Base-by-base conservation (phyloP, 2,113 vertebrate genomes). In the Rhagologus leucostigma region DNA sequence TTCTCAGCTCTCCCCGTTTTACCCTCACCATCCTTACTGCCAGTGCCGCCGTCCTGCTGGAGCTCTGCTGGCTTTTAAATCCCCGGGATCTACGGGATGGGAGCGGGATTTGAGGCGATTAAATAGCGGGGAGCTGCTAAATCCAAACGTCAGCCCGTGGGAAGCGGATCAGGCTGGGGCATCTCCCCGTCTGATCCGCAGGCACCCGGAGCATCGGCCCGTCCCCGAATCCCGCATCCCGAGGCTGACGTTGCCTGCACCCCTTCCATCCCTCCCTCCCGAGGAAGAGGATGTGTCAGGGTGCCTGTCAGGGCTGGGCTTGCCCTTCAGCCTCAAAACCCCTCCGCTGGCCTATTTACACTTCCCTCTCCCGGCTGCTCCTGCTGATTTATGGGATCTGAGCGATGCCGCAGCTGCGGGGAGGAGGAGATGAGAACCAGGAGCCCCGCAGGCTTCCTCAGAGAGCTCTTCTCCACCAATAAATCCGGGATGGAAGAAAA, bases 361-460 rank as follows among this genome's bases (percentile, higher is more conserved):
- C 94, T 93, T 94, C 94, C 74, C 88, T 92, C 93, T 96, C 63
- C 35, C 4, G 2, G 20, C 83, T 1, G 1, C 63, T 79, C 35
- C 57, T n/a, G 74, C 62, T 57, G 79, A 95, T 94, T 95, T 83
- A 70, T 70, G 77, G 42, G 42, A 35, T 80, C 92, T 44, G 82
- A 93, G 88, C 7, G 1, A 44, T 32, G 60, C 0, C 1, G 69
- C 91, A 84, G 87, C 93, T 87, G 65, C 44, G 10, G 47, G 62
- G 29, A 75, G 63, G n/a, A 49, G 44, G 83, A 82, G 89, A 71
- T 65, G 85, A 56, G 83, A 93, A 18, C n/a, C 80, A 55, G 75
- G 73, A 69, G 13, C 57, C 55, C 32, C 2, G 0, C n/a, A 15
- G 90, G 87, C 75, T 93, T 91, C 63, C 78, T 35, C 37, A 18